phyloP scores from a whole-genome alignment of 2,888 invertebrate genomes.

The Lasioglossum calceatum region DNA sequence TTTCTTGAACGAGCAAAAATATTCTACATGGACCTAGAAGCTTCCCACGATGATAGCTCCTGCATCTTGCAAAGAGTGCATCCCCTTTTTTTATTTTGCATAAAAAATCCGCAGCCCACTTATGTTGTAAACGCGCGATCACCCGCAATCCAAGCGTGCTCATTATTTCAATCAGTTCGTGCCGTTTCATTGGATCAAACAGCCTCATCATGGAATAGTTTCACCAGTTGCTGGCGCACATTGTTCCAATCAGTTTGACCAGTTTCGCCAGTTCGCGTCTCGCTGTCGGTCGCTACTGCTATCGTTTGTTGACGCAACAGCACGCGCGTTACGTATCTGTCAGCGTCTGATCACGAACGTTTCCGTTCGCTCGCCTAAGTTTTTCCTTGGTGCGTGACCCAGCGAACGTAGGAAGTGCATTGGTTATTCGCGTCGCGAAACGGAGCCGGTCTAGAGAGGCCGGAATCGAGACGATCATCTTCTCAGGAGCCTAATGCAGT shows the following conservation, averaged over 20 bases:
- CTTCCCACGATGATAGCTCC: not conserved
- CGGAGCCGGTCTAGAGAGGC: not conserved
- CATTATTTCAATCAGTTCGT: slow-evolving; percentile 6
- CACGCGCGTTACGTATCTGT: slow-evolving; percentile 15
- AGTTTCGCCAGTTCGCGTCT: not conserved
- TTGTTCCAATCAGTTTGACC: not conserved
- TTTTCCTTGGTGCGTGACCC: not conserved
- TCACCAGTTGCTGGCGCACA: not conserved
- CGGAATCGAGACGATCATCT: slow-evolving; percentile 20
- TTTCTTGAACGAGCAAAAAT: too few relatives aligned
- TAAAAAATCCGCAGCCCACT: not conserved
- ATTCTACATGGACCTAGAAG: too few relatives aligned
- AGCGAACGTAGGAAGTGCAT: slow-evolving; percentile 39
- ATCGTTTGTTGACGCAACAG: slow-evolving; percentile 14
- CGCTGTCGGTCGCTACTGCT: not conserved
- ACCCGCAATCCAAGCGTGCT: not conserved
- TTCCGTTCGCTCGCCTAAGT: slow-evolving; percentile 12
- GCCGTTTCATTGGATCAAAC: slow-evolving; percentile 1
- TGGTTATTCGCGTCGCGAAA: slow-evolving; percentile 26
- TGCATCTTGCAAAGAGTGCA: not conserved
- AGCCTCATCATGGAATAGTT: not conserved
- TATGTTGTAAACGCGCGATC: not conserved
- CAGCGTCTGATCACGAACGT: not conserved
- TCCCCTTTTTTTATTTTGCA: not conserved
- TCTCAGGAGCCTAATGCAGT: slow-evolving; percentile 29